phyloP scores from a whole-genome alignment of 2,113 vertebrate genomes.

The Excalfactoria chinensis region DNA sequence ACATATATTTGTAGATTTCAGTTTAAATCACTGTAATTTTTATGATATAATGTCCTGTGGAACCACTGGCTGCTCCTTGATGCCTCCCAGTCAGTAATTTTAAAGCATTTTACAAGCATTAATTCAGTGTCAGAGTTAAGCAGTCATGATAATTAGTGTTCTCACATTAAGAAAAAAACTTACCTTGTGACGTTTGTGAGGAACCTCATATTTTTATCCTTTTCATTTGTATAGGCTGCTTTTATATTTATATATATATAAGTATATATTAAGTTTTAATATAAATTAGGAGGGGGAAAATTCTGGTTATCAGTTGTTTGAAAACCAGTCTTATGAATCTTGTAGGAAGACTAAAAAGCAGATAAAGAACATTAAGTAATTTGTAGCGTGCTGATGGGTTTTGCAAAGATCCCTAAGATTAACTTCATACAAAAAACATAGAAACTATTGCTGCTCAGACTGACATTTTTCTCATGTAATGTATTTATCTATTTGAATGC shows the following conservation, averaged over 20 bases:
- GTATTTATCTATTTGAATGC: neutral
- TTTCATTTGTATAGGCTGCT: neutral
- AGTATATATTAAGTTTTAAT: neutral
- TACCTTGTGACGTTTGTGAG: neutral
- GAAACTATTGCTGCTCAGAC: neutral
- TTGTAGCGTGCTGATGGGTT: neutral
- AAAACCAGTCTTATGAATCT: neutral
- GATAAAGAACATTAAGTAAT: neutral
- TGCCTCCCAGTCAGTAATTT: conserved; percentile 8
- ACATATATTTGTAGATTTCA: neutral
- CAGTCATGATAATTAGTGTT: neutral
- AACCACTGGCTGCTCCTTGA: neutral
- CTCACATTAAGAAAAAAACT: neutral
- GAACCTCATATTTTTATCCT: neutral
- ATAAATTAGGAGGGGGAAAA: neutral
- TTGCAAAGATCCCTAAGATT: neutral
- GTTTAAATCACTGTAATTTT: neutral
- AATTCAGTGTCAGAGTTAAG: neutral
- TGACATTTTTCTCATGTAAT: neutral
- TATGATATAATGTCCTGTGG: neutral
- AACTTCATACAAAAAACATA: neutral
- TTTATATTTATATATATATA: neutral
- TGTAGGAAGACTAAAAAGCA: neutral
- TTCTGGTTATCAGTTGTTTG: neutral
- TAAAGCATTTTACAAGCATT: neutral